Base-by-base conservation (phyloP, 2,113 vertebrate species). In the Leiothrix lutea region DNA sequence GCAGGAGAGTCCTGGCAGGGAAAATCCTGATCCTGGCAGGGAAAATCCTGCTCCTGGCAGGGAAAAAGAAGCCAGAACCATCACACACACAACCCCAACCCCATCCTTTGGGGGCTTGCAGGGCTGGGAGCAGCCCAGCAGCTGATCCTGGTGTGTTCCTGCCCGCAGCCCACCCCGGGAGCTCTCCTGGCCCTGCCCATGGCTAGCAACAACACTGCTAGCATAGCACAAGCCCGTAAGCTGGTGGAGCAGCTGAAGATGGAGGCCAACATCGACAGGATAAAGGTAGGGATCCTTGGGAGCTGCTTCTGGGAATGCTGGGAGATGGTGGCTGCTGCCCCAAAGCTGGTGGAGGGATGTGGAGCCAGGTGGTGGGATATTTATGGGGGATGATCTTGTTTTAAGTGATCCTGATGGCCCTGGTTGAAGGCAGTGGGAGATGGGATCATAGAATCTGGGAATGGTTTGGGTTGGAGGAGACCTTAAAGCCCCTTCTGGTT, bases 201-300 rank as follows among this genome's bases (percentile, higher is more conserved):
- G 99, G 99, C 99, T 94, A 99, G 99, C 98, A 99, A 99, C 98
- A 99, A 99, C 97, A 99, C 99, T 23, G 99, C 99, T 97, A 98
- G 98, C 98, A 99, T 99, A 81, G 99, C 99, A 2, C 99, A 99
- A 92, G 99, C 99, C 95, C 98, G 99, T 96, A 99, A 99, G 98
- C 99, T 99, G 98, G 99, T 99, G 97, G 99, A 99, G 86, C 99
- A 99, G 98, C 99, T 99, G 90, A 99, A 99, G 98, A 99, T 99
- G 99, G 99, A 99, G 96, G 99, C 99, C 97, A 99, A 99, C 97
- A 99, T 99, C 5, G 99, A 99, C 96, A 98, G 99, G 98, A 99
- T 99, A 99, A 99, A 99, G 98, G 99, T 99, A 88, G 95, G 62
- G 14, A 6, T 15, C 9, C 12, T 21, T 1, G 3, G 33, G 40